These are phyloP conservation scores for Drosophila bipectinata DNA, from an alignment of 1,140 invertebrate species.

Conservation along the genomic window DNA sequence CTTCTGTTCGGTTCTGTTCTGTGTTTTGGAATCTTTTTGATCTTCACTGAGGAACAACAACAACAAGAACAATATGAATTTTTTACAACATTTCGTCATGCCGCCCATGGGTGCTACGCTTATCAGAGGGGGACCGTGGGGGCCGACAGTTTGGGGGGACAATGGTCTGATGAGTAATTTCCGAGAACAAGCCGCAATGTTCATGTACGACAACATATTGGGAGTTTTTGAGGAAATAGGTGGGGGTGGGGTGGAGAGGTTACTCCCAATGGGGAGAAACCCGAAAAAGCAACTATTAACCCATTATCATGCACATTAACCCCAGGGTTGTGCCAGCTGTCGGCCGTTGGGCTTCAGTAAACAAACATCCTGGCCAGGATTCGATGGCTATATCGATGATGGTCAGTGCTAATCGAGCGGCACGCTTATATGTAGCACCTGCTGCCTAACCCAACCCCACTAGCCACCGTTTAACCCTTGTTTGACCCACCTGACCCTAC, in stretches of 20 bases:
- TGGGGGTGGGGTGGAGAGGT: not conserved
- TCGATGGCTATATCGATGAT: constrained; percentile 5
- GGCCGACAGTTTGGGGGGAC: not conserved
- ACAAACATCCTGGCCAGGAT: constrained; percentile 16
- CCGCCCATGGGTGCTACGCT: constrained; percentile 36
- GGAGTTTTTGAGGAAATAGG: constrained; percentile 9
- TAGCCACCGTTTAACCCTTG: not conserved
- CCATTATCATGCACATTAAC: not conserved
- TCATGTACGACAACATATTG: constrained; percentile 33
- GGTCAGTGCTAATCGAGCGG: constrained; percentile 70
- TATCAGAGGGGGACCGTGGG: constrained; percentile 37
- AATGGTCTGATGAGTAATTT: constrained; percentile 70
- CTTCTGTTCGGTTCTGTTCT: constrained; percentile 8
- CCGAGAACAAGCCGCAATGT: constrained; percentile 62
- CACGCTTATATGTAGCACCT: constrained; percentile 22
- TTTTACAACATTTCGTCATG: constrained; percentile 73
- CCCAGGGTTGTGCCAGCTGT: not conserved
- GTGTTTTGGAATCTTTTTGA: constrained; percentile 67
- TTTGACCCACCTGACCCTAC: constrained; percentile 11
- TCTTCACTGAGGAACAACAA: constrained; percentile 33
- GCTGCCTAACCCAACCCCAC: constrained; percentile 12
- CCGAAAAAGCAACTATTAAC: not conserved
- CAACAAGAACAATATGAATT: constrained; percentile 20
- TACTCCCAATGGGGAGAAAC: not conserved
- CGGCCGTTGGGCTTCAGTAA: constrained; percentile 37